A percentile compares a stretch with the other conserved stretches of the same genome.
These are phyloP conservation scores for Rana temporaria DNA, from an alignment of 2,113 vertebrate genomes.

Conservation along the genomic window DNA sequence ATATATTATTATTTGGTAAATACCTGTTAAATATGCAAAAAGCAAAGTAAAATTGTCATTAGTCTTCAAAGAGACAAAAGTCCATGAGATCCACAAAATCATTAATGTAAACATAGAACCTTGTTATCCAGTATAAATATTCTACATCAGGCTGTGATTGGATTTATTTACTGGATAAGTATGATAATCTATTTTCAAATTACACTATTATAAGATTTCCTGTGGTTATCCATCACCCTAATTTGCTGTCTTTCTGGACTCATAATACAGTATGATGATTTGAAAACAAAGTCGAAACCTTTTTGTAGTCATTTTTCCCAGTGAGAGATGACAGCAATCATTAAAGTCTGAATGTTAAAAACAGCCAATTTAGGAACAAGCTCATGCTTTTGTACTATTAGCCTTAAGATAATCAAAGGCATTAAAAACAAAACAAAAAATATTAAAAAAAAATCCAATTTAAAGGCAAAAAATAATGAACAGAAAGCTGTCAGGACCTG, in stretches of 20 bases:
- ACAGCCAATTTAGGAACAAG: no score
- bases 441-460: no score
- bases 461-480: no score
- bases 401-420: no score
- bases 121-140: neutral
- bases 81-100: neutral
- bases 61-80: neutral
- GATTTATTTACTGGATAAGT: neutral
- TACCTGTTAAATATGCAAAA: neutral
- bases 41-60: neutral
- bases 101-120: neutral
- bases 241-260: neutral
- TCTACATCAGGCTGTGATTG: neutral
- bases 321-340: no score
- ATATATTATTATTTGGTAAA: no score
- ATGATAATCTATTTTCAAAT: neutral
- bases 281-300: neutral
- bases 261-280: neutral
- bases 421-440: no score
- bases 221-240: neutral
- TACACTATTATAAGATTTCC: neutral
- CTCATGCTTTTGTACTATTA: no score
- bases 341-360: no score
- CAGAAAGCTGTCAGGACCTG: no score
- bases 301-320: no score